Conservation (phyloP, 2,113 vertebrate genomes). For the Tragelaphus strepsiceros region DNA sequence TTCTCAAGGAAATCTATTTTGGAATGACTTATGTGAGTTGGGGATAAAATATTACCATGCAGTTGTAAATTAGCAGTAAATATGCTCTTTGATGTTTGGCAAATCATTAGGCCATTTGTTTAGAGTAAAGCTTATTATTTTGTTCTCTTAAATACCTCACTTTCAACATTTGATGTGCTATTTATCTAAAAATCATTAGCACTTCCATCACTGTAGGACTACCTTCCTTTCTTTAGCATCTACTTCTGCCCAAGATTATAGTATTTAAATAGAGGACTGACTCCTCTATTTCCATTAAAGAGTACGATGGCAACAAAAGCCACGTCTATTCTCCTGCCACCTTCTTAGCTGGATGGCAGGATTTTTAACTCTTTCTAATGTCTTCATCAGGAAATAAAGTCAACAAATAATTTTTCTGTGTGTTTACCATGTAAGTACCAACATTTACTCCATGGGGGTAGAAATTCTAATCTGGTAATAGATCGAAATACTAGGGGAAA, state of each 20-base stretch:
- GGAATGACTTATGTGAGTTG: not conserved
- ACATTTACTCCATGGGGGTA: not conserved
- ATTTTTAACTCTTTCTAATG: not conserved
- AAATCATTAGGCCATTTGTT: constrained; percentile 6
- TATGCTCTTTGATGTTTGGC: not conserved
- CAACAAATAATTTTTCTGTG: not conserved
- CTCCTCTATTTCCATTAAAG: not conserved
- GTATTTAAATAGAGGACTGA: not conserved
- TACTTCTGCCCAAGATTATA: not conserved
- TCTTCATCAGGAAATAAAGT: not conserved
- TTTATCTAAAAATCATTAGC: not conserved
- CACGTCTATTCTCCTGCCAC: not conserved
- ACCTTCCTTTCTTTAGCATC: not conserved
- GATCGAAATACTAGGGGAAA: not conserved
- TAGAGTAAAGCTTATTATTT: not conserved
- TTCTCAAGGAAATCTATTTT: not conserved
- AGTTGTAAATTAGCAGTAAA: not conserved
- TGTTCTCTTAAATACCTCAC: not conserved
- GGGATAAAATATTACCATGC: not conserved
- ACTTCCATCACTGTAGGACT: not conserved
- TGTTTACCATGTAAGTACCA: not conserved
- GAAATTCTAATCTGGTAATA: not conserved
- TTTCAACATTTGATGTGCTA: not conserved
- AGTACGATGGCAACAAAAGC: not conserved
- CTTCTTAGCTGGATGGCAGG: not conserved